Conservation (phyloP, 2,888 invertebrate genomes). For the Cephus pygmeus region DNA sequence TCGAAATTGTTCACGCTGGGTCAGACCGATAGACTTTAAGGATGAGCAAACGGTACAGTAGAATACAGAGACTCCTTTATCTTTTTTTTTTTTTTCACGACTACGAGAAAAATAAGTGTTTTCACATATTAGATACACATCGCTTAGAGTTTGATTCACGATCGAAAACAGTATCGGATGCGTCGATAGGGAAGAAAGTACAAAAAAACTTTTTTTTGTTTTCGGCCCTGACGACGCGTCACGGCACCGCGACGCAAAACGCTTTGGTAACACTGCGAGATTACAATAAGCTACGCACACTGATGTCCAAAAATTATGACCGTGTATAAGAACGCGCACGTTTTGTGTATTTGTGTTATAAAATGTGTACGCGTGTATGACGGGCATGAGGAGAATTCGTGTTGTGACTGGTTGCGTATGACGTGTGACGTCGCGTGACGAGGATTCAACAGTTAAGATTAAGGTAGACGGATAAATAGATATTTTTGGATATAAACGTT, state of each 20-base stretch:
- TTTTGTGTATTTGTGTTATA: conserved; percentile 2
- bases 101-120: conserved; percentile 35
- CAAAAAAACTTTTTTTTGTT: too few species aligned
- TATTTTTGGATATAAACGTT: too few species aligned
- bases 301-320: conserved; percentile 35
- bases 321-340: conserved; percentile 2
- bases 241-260: not conserved
- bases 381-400: not conserved
- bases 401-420: not conserved
- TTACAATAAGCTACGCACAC: conserved; percentile 28
- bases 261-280: conserved; percentile 15
- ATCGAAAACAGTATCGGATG: conserved; percentile 17
- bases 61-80: not conserved
- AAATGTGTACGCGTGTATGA: conserved; percentile 12
- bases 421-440: too few species aligned
- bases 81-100: conserved; percentile 14
- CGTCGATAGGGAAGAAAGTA: not conserved
- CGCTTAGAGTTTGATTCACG: conserved; percentile 20
- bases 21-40: not conserved
- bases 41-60: not conserved
- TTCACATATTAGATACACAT: conserved; percentile 29
- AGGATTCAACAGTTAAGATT: too few species aligned
- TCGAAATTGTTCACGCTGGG: too few species aligned
- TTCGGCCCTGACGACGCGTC: not conserved
- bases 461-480: too few species aligned